phyloP scores from a whole-genome alignment of 2,797 vertebrate species.

The Rousettus madagascariensis region DNA sequence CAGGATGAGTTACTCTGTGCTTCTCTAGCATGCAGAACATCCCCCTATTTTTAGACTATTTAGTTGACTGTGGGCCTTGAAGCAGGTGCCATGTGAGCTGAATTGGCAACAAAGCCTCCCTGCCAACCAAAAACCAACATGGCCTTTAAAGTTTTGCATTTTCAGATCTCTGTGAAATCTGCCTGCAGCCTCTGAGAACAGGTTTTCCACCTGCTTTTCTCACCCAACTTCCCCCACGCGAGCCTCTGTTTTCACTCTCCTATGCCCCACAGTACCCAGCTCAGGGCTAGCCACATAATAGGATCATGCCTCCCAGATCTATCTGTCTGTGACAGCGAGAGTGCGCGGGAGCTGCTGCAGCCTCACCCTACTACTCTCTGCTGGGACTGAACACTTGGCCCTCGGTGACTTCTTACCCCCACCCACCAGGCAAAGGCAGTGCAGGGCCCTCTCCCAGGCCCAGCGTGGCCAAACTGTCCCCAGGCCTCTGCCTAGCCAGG shows the following conservation, averaged over 20 bases:
- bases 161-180: not conserved
- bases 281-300: not conserved
- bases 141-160: not conserved
- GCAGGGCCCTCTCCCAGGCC: not conserved
- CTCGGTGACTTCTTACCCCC: not conserved
- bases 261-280: not conserved
- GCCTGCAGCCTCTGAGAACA: not conserved
- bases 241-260: not conserved
- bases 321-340: not conserved
- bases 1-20: not conserved
- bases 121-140: not conserved
- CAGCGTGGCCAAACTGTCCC: not conserved
- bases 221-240: not conserved
- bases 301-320: not conserved
- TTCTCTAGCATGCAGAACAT: not conserved
- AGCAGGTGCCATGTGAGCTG: not conserved
- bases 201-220: not conserved
- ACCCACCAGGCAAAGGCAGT: not conserved
- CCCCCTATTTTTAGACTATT: not conserved
- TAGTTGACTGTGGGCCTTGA: not conserved
- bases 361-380: not conserved
- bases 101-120: not conserved
- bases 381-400: not conserved
- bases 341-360: not conserved
- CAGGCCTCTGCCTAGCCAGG: constrained; percentile 20